Base-by-base conservation (phyloP, 1,140 invertebrate genomes). In the Chironomus tepperi region DNA sequence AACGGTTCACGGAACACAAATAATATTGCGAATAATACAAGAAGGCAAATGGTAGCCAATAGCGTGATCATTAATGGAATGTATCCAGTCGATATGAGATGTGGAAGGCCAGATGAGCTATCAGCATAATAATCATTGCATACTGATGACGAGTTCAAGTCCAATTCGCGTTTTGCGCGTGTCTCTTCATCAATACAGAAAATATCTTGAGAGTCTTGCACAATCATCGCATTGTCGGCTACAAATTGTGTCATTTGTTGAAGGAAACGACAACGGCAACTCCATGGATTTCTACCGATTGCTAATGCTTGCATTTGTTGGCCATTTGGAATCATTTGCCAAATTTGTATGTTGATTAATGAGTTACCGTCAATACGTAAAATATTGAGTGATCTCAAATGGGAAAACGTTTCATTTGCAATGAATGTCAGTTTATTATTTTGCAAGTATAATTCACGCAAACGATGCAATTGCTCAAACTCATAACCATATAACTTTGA, bases 191-290 rank as follows among this genome's bases (percentile, higher is more conserved):
- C 91, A 81, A 89, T 89, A 82, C 93, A 95, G 85, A 89, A 92
- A 24, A 95, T 88, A 75, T 92, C 89, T 70, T 84, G 84, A 64
- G 88, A 86, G 78, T 95, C 93, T 9, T 90, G 83, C 47, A 95
- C 88, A 82, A 93, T 91, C 79, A 90, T 87, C 15, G 89, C 88
- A 79, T 93, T 93, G 79, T 94, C 90, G 12, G 88, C 87, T 8
- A 95, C 88, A 88, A 94, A 97, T 73, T 89, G 86, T 43, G 93
- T 91, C 76, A 96, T 84, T 77, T 93, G 90, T 79, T 94, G 90
- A 74, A 96, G 84, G 82, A 94, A 96, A 79, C 91, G 90, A 84
- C 95, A 97, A 73, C 93, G 90, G 79, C 95, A 97, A 5, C 90
- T 92, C 94, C 94, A 96, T 16, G 88, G 87, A 80, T 97, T 97